Percentiles rank a stretch among this genome's conserved stretches.
Conservation (phyloP, 2,113 vertebrate species). For the Ardeotis arabs region DNA sequence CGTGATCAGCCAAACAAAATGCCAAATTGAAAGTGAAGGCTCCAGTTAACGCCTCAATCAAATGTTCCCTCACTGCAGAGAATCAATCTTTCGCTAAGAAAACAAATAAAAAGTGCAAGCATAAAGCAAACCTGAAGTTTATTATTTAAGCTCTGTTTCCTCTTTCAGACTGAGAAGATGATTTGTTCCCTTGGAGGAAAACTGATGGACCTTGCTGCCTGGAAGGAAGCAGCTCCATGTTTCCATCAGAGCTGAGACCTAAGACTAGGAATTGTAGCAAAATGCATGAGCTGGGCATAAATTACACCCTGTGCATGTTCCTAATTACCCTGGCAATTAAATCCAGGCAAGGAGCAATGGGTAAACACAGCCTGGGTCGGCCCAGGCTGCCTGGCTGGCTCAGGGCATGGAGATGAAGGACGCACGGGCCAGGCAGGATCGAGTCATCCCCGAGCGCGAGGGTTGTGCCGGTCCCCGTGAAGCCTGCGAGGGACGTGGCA, state of each 20-base stretch:
- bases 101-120: background rate
- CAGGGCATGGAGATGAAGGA: background rate
- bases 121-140: background rate
- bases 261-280: background rate
- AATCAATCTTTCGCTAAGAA: background rate
- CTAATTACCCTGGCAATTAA: background rate
- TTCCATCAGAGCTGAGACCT: background rate
- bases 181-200: background rate
- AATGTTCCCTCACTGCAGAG: background rate
- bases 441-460: background rate
- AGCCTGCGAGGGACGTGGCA: accelerated
- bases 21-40: background rate
- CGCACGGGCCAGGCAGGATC: background rate
- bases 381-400: background rate
- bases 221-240: background rate
- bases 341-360: background rate
- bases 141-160: background rate
- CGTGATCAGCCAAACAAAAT: background rate
- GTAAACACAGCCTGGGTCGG: background rate
- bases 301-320: background rate
- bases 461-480: background rate
- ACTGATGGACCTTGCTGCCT: background rate
- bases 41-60: background rate
- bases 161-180: background rate
- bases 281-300: background rate